Conservation (phyloP, 2,888 invertebrate species). For the Temnothorax ravouxi region DNA sequence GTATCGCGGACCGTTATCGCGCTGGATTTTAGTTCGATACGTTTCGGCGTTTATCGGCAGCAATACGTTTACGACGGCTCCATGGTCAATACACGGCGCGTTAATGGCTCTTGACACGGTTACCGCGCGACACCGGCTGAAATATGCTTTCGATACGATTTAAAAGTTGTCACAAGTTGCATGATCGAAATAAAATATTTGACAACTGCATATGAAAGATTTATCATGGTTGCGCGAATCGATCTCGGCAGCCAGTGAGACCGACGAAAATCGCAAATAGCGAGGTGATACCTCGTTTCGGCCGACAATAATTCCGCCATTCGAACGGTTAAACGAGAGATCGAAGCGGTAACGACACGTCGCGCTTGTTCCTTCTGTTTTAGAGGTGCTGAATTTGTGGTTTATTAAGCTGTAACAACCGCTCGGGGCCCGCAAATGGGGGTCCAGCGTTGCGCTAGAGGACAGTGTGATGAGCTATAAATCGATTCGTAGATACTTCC, state of each 20-base stretch:
- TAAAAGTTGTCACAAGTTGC: slow-evolving; percentile 14
- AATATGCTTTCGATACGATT: slow-evolving; percentile 35
- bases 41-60: slow-evolving; percentile 53
- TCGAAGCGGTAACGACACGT: slow-evolving; percentile 11
- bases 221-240: neutral
- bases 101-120: slow-evolving; percentile 40
- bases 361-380: slow-evolving; percentile 4
- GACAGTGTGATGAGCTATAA: slow-evolving; percentile 54
- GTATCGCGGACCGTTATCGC: slow-evolving; percentile 54
- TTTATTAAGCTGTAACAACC: slow-evolving; percentile 38
- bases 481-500: slow-evolving; percentile 38
- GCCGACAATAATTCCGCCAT: neutral
- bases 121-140: neutral
- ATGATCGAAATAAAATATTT: slow-evolving; percentile 14
- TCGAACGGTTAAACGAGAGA: slow-evolving; percentile 27
- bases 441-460: neutral
- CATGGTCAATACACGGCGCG: slow-evolving; percentile 26
- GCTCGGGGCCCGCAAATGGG: neutral
- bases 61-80: slow-evolving; percentile 28
- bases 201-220: neutral
- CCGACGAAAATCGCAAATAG: neutral
- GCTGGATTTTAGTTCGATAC: slow-evolving; percentile 53
- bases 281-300: neutral
- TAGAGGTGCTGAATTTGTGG: slow-evolving; percentile 22
- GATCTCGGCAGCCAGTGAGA: neutral